These are phyloP conservation scores for Sarcophaga peregrina DNA, from an alignment of 1,140 invertebrate species.

Conservation along the genomic window DNA sequence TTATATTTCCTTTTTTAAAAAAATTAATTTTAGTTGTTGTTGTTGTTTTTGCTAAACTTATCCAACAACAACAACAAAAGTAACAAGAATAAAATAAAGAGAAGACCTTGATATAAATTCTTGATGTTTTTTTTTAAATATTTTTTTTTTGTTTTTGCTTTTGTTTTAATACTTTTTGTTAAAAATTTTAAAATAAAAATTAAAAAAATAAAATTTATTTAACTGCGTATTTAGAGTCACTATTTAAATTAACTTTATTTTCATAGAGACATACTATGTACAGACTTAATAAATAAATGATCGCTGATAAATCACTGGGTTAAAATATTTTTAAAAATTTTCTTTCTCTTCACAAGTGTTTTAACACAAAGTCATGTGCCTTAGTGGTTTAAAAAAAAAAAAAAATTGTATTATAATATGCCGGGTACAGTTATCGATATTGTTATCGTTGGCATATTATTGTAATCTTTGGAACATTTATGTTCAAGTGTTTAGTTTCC, in stretches of 20 bases:
- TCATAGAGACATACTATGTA: not conserved
- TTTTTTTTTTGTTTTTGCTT: not conserved
- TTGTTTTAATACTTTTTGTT: no score
- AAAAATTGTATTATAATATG: no score
- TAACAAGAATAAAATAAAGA: not conserved
- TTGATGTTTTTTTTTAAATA: constrained; percentile 1
- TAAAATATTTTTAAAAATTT: no score
- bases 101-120: constrained; percentile 21
- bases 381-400: no score
- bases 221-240: not conserved
- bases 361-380: no score
- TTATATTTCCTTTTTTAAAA: not conserved
- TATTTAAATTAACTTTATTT: not conserved
- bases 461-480: no score
- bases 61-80: not conserved
- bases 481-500: no score
- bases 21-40: not conserved
- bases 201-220: not conserved
- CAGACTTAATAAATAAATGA: no score
- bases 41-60: not conserved
- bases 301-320: no score
- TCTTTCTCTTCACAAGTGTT: no score
- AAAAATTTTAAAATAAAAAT: not conserved
- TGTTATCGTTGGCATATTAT: no score
- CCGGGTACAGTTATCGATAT: no score